Conservation (phyloP, 1,140 invertebrate genomes). For the Parasteatoda tepidariorum region DNA sequence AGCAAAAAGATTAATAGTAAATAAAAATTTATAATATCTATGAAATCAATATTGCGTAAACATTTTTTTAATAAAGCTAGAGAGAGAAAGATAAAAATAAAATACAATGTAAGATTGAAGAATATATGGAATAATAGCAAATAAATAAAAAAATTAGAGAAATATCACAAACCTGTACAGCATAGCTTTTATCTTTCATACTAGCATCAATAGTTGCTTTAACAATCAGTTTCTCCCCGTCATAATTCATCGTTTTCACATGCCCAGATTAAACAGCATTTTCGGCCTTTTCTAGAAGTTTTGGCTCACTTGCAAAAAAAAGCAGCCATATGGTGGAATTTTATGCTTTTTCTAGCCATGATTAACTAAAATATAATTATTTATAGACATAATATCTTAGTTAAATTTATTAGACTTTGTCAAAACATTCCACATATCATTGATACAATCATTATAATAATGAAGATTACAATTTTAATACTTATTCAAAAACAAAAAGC, state of each 20-base stretch:
- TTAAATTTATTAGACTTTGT: too few relatives aligned
- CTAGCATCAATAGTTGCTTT: neutral
- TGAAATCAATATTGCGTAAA: neutral
- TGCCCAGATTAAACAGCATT: neutral
- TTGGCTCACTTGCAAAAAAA: neutral
- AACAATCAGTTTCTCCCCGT: neutral
- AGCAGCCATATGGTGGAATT: neutral
- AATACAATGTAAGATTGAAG: neutral
- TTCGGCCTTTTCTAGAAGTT: neutral
- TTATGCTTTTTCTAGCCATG: neutral
- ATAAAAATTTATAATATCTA: neutral
- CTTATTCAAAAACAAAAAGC: too few relatives aligned
- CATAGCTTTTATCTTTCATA: neutral
- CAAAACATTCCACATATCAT: too few relatives aligned
- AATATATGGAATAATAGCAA: neutral
- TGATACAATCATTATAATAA: too few relatives aligned
- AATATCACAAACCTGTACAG: neutral
- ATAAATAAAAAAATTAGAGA: neutral
- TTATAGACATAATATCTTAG: too few relatives aligned
- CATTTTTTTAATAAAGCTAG: neutral
- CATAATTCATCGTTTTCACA: neutral
- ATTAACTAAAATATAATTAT: too few relatives aligned
- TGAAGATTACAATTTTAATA: too few relatives aligned
- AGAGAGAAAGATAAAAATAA: neutral
- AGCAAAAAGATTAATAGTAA: neutral